Base-by-base conservation (phyloP, 2,113 vertebrate species). In the Cynoglossus semilaevis region DNA sequence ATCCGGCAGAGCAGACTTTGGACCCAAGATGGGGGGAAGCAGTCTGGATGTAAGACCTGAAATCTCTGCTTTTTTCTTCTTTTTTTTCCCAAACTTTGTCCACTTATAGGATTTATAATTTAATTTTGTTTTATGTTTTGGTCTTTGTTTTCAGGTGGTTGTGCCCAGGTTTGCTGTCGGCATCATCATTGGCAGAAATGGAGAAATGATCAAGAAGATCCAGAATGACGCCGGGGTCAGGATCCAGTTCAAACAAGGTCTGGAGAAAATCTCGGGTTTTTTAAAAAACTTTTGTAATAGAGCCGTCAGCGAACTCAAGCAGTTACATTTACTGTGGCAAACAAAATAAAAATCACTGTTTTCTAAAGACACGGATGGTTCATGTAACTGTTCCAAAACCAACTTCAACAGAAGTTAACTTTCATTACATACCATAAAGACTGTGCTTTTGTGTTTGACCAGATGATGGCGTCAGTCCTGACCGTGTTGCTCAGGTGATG, bases 141-240 rank as follows among this genome's bases (percentile, higher is more conserved):
- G 1, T 45, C 14, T 2, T 36, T 4, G 15, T 76, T 14, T 2
- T 51, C 71, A 99, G 97, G 95, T 99, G 52, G 93, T 94, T 18
- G 96, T 99, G 64, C 97, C 97, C 58, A 92, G 97, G 77, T 98
- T 95, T 86, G 96, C 96, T 9, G 96, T 99, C 58, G 97, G 97
- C 46, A 98, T 99, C 62, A 96, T 99, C 66, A 99, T 99, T 61
- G 96, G 97, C 88, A 93, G 96, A 85, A 98, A 98, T 1, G 96
- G 97, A 17, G 96, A 98, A 70, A 99, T 98, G 97, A 98, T 99
- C 79, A 99, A 96, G 84, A 99, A 97, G 91, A 98, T 99, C 83
- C 95, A 99, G 84, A 99, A 93, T 7, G 97, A 98, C 60, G 95
- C 96, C 3, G 95, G 95, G 5, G 97, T 99, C 86, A 91, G 96